Percentiles rank a stretch among this genome's conserved stretches.
These are phyloP conservation scores for Halocaridina rubra DNA, from an alignment of 2,888 invertebrate genomes.

Conservation along the genomic window DNA sequence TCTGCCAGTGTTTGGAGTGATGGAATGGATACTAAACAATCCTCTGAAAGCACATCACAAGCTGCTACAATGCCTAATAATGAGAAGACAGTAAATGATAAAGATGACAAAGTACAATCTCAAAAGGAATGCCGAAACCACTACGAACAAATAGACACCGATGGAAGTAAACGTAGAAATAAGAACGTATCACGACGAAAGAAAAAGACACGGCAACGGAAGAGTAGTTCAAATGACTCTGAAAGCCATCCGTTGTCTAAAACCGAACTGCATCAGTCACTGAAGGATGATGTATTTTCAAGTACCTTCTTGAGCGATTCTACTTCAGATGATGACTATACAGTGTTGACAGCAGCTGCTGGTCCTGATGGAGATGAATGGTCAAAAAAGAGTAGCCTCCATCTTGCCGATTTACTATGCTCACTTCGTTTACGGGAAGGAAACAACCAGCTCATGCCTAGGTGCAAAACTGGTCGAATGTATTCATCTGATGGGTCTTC, in stretches of 20 bases:
- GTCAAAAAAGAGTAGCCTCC: background rate
- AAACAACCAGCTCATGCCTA: background rate
- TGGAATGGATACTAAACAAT: background rate
- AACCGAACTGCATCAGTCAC: background rate
- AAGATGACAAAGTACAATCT: background rate
- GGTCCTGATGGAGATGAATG: background rate
- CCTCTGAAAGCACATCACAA: background rate
- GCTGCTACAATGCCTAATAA: background rate
- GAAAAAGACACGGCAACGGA: background rate
- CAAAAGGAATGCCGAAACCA: background rate
- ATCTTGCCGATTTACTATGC: background rate
- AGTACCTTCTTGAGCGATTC: background rate
- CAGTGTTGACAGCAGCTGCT: background rate
- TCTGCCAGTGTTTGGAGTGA: slow-evolving; percentile 30
- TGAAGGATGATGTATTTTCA: background rate
- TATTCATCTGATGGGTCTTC: background rate
- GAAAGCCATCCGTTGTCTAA: background rate
- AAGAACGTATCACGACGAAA: background rate
- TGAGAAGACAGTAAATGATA: background rate
- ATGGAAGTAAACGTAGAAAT: background rate
- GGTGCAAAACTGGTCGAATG: background rate
- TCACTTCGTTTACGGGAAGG: background rate
- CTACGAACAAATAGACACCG: background rate
- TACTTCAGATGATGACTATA: background rate
- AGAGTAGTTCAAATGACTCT: background rate